Base-by-base conservation (phyloP, 2,888 invertebrate genomes). In the Ptilodon capucinus region DNA sequence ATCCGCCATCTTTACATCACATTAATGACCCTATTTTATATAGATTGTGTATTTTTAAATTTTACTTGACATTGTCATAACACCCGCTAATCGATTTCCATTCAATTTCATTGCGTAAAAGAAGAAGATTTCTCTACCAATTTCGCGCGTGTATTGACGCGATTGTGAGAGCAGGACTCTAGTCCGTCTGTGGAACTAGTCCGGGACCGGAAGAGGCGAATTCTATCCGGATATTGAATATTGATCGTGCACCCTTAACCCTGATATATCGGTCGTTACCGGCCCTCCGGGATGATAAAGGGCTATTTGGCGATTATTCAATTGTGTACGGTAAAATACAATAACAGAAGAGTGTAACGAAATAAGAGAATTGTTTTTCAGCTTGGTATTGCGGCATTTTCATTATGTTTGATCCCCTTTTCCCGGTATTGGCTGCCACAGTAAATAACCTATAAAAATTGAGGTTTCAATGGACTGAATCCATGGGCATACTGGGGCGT, bases 221-320 rank as follows among this genome's bases (percentile, higher is more conserved):
- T 87, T 83, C 80, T 79, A 72, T 60, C 82, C 89, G 90, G 90
- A 90, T 90, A 91, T 91, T 90, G 89, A 89, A 89, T 90, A 90
- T 90, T 88, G 90, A 91, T 88, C 89, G 86, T 64, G 79, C 76
- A 82, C 87, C 86, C 90, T 86, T 86, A 88, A 84, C 87, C 81
- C 84, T 87, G 86, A 88, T 81, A 83, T 88, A 88, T 84, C 76
- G 71, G 74, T 81, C 79, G 84, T 83, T 80, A 81, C 81, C 70
- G 77, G 73, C 79, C 82, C 81, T 79, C 68, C 56, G 73, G 66
- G 66, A 75, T 73, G 73, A 80, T 81, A 82, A 82, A 81, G 72
- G 79, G 78, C 79, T 84, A 81, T 79, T 81, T 71, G 67, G 60
- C 73, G 77, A 82, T 84, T 82, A 85, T 84, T 86, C 81, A 80